phyloP scores from a whole-genome alignment of 2,797 vertebrate genomes.

The Chromis chromis region DNA sequence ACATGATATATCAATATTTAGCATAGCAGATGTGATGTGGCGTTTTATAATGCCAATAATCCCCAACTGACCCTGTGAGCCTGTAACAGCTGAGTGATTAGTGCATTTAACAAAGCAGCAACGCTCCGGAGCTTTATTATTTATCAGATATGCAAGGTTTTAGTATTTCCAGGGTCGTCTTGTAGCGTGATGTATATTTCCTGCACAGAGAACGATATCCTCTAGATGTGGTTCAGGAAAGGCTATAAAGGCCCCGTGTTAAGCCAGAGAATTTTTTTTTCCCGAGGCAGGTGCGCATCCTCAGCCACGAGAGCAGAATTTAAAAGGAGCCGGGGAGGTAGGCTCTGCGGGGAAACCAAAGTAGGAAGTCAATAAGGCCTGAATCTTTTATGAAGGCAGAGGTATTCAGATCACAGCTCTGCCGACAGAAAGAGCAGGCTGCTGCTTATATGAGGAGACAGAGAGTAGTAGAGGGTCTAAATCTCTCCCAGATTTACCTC shows the following conservation, averaged over 20 bases:
- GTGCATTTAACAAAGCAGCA: conserved; percentile 27
- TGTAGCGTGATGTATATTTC: conserved; percentile 32
- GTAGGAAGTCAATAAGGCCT: conserved; percentile 89
- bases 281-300: conserved; percentile 70
- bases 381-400: conserved; percentile 94
- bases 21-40: conserved; percentile 75
- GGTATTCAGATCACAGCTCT: conserved; percentile 92
- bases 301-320: conserved; percentile 79
- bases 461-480: conserved; percentile 70
- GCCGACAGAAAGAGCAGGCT: conserved; percentile 85
- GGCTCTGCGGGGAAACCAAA: conserved; percentile 75
- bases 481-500: conserved; percentile 73
- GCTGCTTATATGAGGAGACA: conserved; percentile 84
- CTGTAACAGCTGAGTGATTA: conserved; percentile 55
- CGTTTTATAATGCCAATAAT: conserved; percentile 82
- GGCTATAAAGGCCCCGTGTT: conserved; percentile 64
- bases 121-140: conserved; percentile 10
- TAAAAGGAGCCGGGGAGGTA: conserved; percentile 74
- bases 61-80: conserved; percentile 64
- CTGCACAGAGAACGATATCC: conserved; percentile 37
- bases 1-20: conserved; percentile 81
- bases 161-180: conserved; percentile 43
- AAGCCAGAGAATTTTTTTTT: conserved; percentile 40
- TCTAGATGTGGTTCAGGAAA: conserved; percentile 50
- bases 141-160: conserved; percentile 19